Conservation (phyloP, 2,113 vertebrate genomes). For the Corydoras maculifer region DNA sequence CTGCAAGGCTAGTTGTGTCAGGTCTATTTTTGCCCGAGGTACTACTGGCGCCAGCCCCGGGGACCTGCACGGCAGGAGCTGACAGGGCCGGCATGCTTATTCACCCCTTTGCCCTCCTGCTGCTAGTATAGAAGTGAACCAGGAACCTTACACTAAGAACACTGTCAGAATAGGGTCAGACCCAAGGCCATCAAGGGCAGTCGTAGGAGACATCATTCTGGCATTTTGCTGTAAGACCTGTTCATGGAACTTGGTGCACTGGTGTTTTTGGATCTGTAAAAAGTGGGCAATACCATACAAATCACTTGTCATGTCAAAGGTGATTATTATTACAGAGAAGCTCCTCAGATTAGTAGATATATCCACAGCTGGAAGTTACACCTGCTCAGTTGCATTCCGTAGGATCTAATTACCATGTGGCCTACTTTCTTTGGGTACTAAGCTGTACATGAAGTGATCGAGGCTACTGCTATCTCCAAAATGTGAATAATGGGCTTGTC, state of each 20-base stretch:
- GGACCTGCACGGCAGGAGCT: conserved; percentile 52
- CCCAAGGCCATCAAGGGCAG: not conserved
- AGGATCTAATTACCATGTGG: not conserved
- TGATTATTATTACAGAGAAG: not conserved
- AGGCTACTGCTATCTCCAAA: too few relatives aligned
- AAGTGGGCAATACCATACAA: not conserved
- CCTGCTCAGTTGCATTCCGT: not conserved
- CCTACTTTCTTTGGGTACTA: conserved; percentile 5
- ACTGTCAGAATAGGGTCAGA: conserved; percentile 39
- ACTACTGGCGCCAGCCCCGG: conserved; percentile 65
- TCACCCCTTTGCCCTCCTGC: conserved; percentile 56
- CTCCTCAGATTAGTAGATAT: not conserved
- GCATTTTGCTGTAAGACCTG: conserved; percentile 4
- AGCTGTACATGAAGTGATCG: conserved; percentile 13
- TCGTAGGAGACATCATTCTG: conserved; percentile 1
- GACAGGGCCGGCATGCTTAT: conserved; percentile 55
- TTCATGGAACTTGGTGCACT: not conserved
- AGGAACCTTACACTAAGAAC: conserved; percentile 55
- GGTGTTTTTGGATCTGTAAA: not conserved
- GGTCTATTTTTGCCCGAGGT: conserved; percentile 64
- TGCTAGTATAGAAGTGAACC: conserved; percentile 43
- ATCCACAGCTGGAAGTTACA: not conserved
- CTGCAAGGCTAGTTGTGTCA: conserved; percentile 51
- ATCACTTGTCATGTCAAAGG: not conserved
- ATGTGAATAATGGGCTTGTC: too few relatives aligned